phyloP scores from a whole-genome alignment of 2,797 vertebrate genomes.

The Pseudotriccus pelzelni region DNA sequence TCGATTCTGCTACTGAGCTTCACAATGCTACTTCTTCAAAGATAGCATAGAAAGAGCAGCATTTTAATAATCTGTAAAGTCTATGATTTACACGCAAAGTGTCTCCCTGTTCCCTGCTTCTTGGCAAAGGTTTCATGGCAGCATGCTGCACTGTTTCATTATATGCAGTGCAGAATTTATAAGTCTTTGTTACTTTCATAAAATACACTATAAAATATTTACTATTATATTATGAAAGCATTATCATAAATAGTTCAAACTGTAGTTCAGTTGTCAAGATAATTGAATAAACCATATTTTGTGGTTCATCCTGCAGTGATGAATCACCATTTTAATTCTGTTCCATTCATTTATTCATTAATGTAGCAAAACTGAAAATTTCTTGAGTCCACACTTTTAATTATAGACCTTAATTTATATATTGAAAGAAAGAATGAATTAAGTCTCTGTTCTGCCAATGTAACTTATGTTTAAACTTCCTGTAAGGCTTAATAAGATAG shows the following conservation, averaged over 20 bases:
- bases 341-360: background rate
- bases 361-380: background rate
- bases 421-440: background rate
- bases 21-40: background rate
- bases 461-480: background rate
- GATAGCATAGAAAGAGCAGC: background rate
- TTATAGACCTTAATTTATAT: background rate
- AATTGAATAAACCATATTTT: background rate
- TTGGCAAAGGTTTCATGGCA: background rate
- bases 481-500: background rate
- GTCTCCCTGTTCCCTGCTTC: background rate
- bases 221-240: background rate
- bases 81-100: background rate
- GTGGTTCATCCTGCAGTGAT: background rate
- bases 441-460: background rate
- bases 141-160: background rate
- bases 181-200: background rate
- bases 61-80: background rate
- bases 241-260: slow-evolving; percentile 16
- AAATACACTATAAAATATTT: slow-evolving; percentile 32
- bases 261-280: background rate
- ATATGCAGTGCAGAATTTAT: background rate
- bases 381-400: background rate
- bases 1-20: background rate
- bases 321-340: background rate